Evolutionary conservation across 2,888 invertebrate species (phyloP).

Genomic region (Argynnis bischoffii): DNA sequence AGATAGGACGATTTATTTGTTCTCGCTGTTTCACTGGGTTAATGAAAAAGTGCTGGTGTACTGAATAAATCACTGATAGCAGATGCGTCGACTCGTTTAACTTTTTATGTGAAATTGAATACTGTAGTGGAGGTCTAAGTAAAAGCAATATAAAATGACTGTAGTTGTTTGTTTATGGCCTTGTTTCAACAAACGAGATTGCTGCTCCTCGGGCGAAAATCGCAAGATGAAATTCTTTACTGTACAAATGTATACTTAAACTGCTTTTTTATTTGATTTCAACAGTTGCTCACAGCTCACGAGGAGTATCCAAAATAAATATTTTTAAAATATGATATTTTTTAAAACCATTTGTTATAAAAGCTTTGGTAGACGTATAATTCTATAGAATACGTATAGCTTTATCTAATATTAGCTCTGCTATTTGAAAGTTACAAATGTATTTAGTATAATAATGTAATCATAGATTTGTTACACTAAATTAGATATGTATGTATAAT

Average conservation of each 20-base stretch:
- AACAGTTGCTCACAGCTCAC: conserved; percentile 13
- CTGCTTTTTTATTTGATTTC: conserved; percentile 17
- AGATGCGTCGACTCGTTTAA: conserved; percentile 32
- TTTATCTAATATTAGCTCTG: too few species aligned
- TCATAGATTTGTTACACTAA: too few species aligned
- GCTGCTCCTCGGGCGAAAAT: conserved; percentile 36
- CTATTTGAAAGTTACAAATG: too few species aligned
- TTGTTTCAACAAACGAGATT: conserved; percentile 36
- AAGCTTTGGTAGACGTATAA: not conserved
- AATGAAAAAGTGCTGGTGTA: conserved; percentile 30
- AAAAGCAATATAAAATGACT: conserved; percentile 29
- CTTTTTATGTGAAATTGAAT: conserved; percentile 39
- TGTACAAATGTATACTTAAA: conserved; percentile 24
- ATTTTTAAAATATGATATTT: not conserved
- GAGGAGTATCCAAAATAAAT: conserved; percentile 19
- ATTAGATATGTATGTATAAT: too few species aligned
- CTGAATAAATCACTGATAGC: conserved; percentile 33
- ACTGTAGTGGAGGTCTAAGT: conserved; percentile 35
- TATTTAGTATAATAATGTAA: too few species aligned
- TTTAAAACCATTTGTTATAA: not conserved
- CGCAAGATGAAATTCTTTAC: conserved; percentile 34
- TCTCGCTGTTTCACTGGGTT: conserved; percentile 24
- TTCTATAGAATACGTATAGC: too few species aligned
- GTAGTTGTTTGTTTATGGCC: conserved; percentile 34
- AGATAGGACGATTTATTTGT: conserved; percentile 27